A percentile compares a stretch with the other conserved stretches of the same genome.
phyloP scores from a whole-genome alignment of 30 jellyfish, hydroid and myxozoan species.

The Cassiopea andromeda region DNA sequence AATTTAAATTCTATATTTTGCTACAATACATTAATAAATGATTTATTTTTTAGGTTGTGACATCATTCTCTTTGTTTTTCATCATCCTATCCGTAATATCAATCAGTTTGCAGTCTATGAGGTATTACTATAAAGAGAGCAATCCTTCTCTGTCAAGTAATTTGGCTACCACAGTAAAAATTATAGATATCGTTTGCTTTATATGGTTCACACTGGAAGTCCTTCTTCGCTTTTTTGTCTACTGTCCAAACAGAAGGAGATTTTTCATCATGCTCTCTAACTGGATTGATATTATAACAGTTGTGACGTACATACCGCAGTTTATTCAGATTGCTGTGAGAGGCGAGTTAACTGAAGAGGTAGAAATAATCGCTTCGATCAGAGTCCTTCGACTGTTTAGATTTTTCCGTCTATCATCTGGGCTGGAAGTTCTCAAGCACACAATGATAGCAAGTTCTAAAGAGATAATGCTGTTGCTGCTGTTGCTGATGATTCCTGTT shows the following conservation, averaged over 20 bases:
- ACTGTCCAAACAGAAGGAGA: conserved; percentile 63
- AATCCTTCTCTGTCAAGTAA: background rate
- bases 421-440: conserved; percentile 88
- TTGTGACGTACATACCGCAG: conserved; percentile 67
- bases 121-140: conserved; percentile 12
- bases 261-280: conserved; percentile 63
- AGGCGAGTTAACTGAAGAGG: conserved; percentile 25
- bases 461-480: conserved; percentile 81
- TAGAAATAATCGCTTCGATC: conserved; percentile 77
- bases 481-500: conserved; percentile 92
- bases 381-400: conserved; percentile 89
- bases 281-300: conserved; percentile 76
- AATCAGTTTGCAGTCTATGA: conserved; percentile 74
- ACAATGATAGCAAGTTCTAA: conserved; percentile 95
- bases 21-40: too few species aligned
- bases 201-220: conserved; percentile 86
- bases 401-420: conserved; percentile 90
- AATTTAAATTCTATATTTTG: too few species aligned
- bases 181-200: conserved; percentile 73
- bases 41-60: conserved; percentile 55
- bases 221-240: conserved; percentile 66
- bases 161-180: conserved; percentile 25
- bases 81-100: conserved; percentile 84
- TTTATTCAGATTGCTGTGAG: conserved; percentile 29
- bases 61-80: conserved; percentile 69